phyloP scores from a whole-genome alignment of 2,113 vertebrate genomes.

The Edolisoma coerulescens region DNA sequence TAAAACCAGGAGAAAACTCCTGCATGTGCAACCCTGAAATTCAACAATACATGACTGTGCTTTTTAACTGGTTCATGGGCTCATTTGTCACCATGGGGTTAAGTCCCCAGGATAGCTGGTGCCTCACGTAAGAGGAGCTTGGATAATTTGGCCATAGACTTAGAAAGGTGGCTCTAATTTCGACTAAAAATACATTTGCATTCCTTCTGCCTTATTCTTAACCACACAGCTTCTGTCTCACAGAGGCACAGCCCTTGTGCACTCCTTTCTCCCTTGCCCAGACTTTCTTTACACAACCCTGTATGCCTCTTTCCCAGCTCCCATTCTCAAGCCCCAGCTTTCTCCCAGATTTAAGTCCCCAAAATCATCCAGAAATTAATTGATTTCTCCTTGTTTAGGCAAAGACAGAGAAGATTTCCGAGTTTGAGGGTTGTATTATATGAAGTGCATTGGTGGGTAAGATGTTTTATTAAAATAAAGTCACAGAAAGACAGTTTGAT shows the following conservation, averaged over 20 bases:
- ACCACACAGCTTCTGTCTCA: background rate
- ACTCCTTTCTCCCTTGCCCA: background rate
- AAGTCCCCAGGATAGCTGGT: background rate
- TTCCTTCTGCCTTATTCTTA: constrained; percentile 25
- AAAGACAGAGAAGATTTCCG: background rate
- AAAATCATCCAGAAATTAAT: background rate
- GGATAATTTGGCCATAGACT: background rate
- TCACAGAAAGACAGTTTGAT: background rate
- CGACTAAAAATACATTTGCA: constrained; percentile 32
- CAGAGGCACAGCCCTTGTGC: background rate
- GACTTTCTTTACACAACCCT: background rate
- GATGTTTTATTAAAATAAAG: background rate
- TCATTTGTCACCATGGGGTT: background rate
- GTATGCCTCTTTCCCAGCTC: background rate
- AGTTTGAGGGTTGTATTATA: background rate
- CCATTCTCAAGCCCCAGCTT: background rate
- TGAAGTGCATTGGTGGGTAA: background rate
- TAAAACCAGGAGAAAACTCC: background rate
- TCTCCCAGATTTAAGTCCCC: background rate
- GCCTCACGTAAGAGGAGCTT: background rate
- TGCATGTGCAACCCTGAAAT: background rate
- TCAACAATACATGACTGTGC: background rate
- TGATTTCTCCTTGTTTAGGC: background rate
- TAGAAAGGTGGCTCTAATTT: constrained; percentile 15
- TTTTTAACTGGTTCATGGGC: background rate